Evolutionary conservation across 2,797 vertebrate species (phyloP), one percentile per base, ranked within the genome.

Genomic region (Notolepis coatsorum): DNA sequence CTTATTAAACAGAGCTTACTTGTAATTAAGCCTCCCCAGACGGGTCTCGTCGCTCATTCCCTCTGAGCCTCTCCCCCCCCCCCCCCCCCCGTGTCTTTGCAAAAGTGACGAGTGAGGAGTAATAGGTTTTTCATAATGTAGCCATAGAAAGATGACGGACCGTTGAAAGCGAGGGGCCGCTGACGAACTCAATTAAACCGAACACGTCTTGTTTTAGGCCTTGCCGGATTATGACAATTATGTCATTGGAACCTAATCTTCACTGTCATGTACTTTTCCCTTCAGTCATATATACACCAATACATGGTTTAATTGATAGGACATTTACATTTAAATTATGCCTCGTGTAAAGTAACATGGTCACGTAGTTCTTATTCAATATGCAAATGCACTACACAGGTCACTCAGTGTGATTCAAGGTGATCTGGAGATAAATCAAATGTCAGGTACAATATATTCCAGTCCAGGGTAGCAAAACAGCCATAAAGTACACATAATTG

Each of bases 1-100:
- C 84, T 84, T 88, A 88, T 89, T 87, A 88, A 87, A 87, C 73
- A 74, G 75, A 87, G 85, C 84, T 86, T 84, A 86, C 71, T 82
- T 73, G 75, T 86, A 85, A 90, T 86, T 84, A 88, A 84, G 79
- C 74, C 68, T 86, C 77, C n/a, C 73, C 84, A 72, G 79, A 83
- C 73, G 77, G 79, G 71, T 75, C 84, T 73, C 71, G 62, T 66
- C 76, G 59, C 54, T 71, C 41, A 2, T 58, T 53, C 13, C 8
- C 15, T 20, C 27, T 21, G 17, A n/a, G 3, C 17, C 21, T 48
- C 8, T 23, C 25, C n/a, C 17, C 13, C 12, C 12, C 28, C 13
- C 25, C 10, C 6, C 17, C 21, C 46, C 13, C 5, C 25, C 71
- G 63, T 75, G 61, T 78, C 71, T 71, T 61, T 61, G 46, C 35